A percentile compares a stretch with the other conserved stretches of the same genome.
Conservation (phyloP, 1,140 invertebrate genomes). For the Carcinoscorpius rotundicauda region DNA sequence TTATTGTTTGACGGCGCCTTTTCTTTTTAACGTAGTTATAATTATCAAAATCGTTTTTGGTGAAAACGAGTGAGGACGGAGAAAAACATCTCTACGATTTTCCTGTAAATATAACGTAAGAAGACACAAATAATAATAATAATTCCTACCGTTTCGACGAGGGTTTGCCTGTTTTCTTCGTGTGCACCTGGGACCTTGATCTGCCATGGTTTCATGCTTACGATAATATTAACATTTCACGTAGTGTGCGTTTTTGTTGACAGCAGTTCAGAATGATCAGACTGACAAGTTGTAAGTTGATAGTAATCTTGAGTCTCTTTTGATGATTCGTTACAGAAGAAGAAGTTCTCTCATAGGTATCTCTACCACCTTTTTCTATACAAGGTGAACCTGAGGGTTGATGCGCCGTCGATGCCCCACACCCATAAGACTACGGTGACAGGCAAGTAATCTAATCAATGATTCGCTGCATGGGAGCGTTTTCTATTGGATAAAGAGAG, state of each 20-base stretch:
- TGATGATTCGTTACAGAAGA: neutral
- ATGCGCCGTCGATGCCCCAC: slow-evolving; percentile 1
- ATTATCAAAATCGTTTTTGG: no score
- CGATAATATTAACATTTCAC: neutral
- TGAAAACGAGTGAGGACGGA: no score
- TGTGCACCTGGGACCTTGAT: slow-evolving; percentile 1
- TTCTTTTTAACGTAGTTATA: no score
- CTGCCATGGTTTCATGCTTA: neutral
- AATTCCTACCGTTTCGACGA: neutral
- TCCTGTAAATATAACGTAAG: no score
- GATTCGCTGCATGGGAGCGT: neutral
- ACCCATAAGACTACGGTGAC: slow-evolving; percentile 1
- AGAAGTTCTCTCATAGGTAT: neutral
- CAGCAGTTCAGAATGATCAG: neutral
- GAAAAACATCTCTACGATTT: no score
- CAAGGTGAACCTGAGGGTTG: neutral
- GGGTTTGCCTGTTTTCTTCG: slow-evolving; percentile 2
- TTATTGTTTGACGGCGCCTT: no score
- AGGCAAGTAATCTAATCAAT: neutral
- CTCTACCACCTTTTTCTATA: neutral
- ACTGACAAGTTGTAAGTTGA: neutral
- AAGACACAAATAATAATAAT: no score
- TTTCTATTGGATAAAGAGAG: neutral
- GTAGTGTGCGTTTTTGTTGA: neutral
- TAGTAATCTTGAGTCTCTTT: neutral